Evolutionary conservation across 2,888 invertebrate species (phyloP), one percentile per base, ranked within the genome.

Genomic region (Physocephala rufipes): DNA sequence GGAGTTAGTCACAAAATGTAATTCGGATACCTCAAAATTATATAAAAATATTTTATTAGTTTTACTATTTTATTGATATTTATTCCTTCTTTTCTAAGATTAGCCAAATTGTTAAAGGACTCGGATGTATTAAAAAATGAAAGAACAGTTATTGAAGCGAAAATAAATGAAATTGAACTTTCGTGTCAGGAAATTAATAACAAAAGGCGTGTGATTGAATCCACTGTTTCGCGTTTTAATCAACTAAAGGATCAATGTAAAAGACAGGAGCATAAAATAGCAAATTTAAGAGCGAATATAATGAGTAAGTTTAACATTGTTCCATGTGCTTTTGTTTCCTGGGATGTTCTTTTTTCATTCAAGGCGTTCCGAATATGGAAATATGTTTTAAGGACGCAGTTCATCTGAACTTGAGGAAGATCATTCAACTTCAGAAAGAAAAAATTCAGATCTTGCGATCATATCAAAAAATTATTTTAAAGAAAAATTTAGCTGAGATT

Each of bases 171-270:
- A 51, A 79, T 86, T 21, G 81, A 85, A 71, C 76, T 78, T 4
- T 78, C 85, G 70, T 78, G 82, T 0, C 76, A 78, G 13, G 77
- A 79, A 51, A 74, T 80, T 5, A 67, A 79, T 16, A 77, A 78
- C 5, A 78, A 86, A 68, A 80, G 86, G 55, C 79, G 82, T 49
- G 76, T 76, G 49, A 67, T 84, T 4, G 81, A 81, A 58, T 74
- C 78, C 55, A 78, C 79, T 16, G 7, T 77, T 4, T 63, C 72
- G 0, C 76, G 77, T 72, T 71, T 77, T 9, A 74, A 72, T 1
- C 75, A 78, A 68, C 62, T 79, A 30, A 72, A 76, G 12, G 75
- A 63, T n/a, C 79, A 80, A 51, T 64, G 79, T 15, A 73, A 77
- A 24, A 75, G 74, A 15, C 78, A 81, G 21, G 43, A 71, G 7